Evolutionary conservation across 2,888 invertebrate species (phyloP), one percentile per base, ranked within the genome.

Genomic region (Tetheella fluctuosa): DNA sequence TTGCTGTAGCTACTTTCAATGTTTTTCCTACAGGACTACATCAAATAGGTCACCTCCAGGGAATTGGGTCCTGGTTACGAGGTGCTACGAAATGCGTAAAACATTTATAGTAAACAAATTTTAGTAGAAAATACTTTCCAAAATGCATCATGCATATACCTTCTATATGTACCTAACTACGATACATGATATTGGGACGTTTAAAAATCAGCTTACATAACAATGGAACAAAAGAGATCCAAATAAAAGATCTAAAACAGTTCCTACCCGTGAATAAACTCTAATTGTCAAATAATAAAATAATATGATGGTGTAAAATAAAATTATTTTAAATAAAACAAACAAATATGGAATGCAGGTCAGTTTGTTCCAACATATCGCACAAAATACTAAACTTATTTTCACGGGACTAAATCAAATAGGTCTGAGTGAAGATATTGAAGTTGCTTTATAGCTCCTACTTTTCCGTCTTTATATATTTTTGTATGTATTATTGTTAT

Each of bases 81-180:
- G 48, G 48, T 48, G 20, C 48, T 20, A 17, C 48, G 20, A 48
- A 48, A 20, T 20, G 20, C 10, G 20, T 48, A 48, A 48, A 48
- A 48, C 48, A 48, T 48, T 48, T 48, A 2, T 42, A 42, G 42
- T 42, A 42, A 42, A 42, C 42, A 42, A 42, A 8, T 42, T 42
- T 17, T 2, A 42, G 17, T 48, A 20, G 17, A 48, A 48, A 48
- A 20, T 48, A 48, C 48, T 7, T 48, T 48, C 20, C 0, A 10
- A 48, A 48, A 48, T 48, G 48, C 20, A 20, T 48, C 8, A 20
- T 17, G 39, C 15, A 13, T 37, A 37, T 37, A 37, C 15, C 13
- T 7, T 10, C 8, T 30, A 30, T 10, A 30, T 30, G 10, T n/a
- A n/a, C n/a, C n/a, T n/a, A n/a, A n/a, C 25, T 25, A 34, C 13